Base-by-base conservation (phyloP, 2,888 invertebrate genomes). In the Strigamia transsilvanica region DNA sequence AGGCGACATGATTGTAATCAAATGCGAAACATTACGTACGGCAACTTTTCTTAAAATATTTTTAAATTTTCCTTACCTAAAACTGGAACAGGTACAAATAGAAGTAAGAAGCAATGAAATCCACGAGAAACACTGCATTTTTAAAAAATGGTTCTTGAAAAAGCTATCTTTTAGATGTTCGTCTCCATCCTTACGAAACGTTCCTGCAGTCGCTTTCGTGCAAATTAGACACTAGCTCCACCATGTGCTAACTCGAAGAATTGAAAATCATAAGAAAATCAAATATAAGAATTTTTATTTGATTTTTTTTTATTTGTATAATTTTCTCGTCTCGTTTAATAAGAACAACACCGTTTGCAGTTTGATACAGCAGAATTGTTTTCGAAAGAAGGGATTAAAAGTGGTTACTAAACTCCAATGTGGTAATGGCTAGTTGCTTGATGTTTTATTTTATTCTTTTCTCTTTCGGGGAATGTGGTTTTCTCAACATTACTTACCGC, bases 401-500 rank as follows among this genome's bases (percentile, higher is more conserved):
- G 12, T 73, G 12, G 5, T 10, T 27, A 6, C 32, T 27, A 27
- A n/a, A 73, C 32, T 73, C 12, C 23, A 73, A 73, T 27, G 2
- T 32, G 32, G 27, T 73, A 73, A 32, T 32, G 73, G 73, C 73
- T 10, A 9, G 6, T 27, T 73, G 73, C 73, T 27, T 5, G 73
- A 27, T 51, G 27, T 27, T 73, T 12, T 73, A 27, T 6, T 12
- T 3, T 12, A 23, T 66, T 38, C 6, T 10, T 4, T 6, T n/a
- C 6, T 73, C 66, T 66, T 66, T 10, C 1, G 66, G 66, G 66
- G 66, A 66, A 73, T 32, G 73, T 73, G 32, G 32, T 32, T 73
- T 66, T 66, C 66, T 66, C 15, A 66, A 66, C 23, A 9, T 13
- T 9, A 0, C 15, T 66, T 23, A 66, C 32, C n/a, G 2, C 12